Conservation (phyloP, 2,113 vertebrate genomes). For the Jaculus jaculus region DNA sequence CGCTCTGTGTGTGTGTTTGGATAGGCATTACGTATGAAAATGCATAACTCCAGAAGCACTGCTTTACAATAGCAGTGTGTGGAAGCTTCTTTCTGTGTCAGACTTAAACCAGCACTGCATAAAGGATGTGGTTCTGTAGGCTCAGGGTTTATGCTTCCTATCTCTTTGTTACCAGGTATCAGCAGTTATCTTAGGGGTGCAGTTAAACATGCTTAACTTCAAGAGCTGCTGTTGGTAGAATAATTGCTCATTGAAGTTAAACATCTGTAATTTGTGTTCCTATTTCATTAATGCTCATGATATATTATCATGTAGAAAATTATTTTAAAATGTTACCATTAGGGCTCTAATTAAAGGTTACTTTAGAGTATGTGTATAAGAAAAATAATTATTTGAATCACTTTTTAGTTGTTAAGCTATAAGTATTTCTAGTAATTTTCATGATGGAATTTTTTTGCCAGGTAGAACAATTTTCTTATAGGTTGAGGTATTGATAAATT, state of each 20-base stretch:
- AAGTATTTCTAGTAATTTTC: slow-evolving; percentile 36
- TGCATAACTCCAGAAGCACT: background rate
- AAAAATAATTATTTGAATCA: slow-evolving; percentile 26
- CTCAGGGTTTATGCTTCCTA: background rate
- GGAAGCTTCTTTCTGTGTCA: background rate
- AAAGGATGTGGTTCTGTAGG: background rate
- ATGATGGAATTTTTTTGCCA: slow-evolving; percentile 30
- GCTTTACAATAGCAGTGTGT: background rate
- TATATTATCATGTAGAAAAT: background rate
- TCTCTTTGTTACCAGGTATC: background rate
- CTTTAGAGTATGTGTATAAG: slow-evolving; percentile 6
- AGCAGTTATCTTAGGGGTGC: background rate
- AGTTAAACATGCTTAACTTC: no score
- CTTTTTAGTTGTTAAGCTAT: background rate
- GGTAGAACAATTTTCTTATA: slow-evolving; percentile 2
- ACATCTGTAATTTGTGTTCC: background rate
- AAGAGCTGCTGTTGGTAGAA: no score
- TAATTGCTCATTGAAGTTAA: background rate
- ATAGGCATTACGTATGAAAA: background rate
- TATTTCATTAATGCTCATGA: background rate
- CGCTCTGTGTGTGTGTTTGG: background rate
- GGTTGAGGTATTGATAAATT: slow-evolving; percentile 31
- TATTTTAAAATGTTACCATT: slow-evolving; percentile 24
- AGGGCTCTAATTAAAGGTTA: background rate
- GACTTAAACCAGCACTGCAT: background rate